phyloP scores from a whole-genome alignment of 2,797 vertebrate genomes.

The Sternarchorhynchus goeldii region DNA sequence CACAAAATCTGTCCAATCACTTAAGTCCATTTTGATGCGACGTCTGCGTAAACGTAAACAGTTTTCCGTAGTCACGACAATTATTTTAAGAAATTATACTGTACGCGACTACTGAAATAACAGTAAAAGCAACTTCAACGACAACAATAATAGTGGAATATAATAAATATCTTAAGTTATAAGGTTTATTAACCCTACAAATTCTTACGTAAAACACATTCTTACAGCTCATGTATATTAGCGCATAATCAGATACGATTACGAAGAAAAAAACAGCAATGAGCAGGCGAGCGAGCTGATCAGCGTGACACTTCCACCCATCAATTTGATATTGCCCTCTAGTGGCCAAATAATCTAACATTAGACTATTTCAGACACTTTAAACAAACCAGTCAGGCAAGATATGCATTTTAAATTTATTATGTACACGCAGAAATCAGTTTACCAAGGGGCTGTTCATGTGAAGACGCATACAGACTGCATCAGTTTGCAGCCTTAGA shows the following conservation, averaged over 20 bases:
- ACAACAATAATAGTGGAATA: no score
- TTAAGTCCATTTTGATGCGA: not conserved
- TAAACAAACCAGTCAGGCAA: not conserved
- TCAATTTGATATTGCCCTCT: not conserved
- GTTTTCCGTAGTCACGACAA: constrained; percentile 20
- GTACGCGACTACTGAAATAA: no score
- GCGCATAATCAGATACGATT: no score
- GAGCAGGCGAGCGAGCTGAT: no score
- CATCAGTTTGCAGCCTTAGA: not conserved
- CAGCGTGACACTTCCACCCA: no score
- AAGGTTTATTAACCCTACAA: no score
- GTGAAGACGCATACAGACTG: constrained; percentile 8
- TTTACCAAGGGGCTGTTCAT: not conserved
- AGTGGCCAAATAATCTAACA: not conserved
- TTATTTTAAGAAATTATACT: not conserved
- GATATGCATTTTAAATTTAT: constrained; percentile 28
- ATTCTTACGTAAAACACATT: no score
- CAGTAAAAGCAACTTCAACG: no score
- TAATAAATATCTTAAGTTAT: no score
- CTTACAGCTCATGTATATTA: no score
- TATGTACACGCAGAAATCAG: constrained; percentile 23
- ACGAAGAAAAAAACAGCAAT: no score
- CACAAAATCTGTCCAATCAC: not conserved
- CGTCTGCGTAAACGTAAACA: constrained; percentile 26
- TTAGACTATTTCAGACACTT: not conserved